phyloP scores from a whole-genome alignment of 2,888 invertebrate genomes.

The Stenotaenia linearis region DNA sequence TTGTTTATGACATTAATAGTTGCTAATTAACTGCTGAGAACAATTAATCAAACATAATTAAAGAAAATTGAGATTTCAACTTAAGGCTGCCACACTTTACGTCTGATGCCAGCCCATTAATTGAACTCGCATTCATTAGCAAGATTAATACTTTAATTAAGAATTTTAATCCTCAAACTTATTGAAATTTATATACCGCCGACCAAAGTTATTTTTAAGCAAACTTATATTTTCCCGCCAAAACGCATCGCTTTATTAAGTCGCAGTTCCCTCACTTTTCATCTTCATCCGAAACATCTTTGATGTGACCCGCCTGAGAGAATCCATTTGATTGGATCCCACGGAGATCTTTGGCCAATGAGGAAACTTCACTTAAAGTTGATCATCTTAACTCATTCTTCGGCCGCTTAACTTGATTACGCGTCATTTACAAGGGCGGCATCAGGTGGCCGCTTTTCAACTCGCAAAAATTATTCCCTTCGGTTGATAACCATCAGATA shows the following conservation, averaged over 20 bases:
- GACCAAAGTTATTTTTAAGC: background rate
- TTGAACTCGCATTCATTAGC: conserved; percentile 32
- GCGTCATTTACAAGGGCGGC: background rate
- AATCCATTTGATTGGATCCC: conserved; percentile 9
- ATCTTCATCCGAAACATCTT: conserved; percentile 10
- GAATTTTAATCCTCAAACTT: conserved; percentile 32
- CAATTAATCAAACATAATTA: conserved; percentile 36
- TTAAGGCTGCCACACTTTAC: conserved; percentile 21
- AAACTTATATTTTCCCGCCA: no score
- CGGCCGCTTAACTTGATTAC: background rate
- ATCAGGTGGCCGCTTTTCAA: background rate
- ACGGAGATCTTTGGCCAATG: conserved; percentile 21
- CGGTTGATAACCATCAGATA: background rate
- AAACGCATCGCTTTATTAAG: background rate
- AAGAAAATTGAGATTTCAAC: conserved; percentile 33
- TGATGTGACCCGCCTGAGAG: conserved; percentile 23
- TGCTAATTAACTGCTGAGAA: conserved; percentile 34
- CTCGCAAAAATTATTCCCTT: background rate
- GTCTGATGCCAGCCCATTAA: conserved; percentile 32
- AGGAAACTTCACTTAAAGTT: conserved; percentile 26
- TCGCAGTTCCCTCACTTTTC: background rate
- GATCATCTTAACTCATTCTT: conserved; percentile 17
- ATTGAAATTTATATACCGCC: conserved; percentile 21
- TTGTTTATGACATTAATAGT: conserved; percentile 34
- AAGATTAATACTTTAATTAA: conserved; percentile 35